phyloP scores from a whole-genome alignment of 2,888 invertebrate species.

The Leucania comma region DNA sequence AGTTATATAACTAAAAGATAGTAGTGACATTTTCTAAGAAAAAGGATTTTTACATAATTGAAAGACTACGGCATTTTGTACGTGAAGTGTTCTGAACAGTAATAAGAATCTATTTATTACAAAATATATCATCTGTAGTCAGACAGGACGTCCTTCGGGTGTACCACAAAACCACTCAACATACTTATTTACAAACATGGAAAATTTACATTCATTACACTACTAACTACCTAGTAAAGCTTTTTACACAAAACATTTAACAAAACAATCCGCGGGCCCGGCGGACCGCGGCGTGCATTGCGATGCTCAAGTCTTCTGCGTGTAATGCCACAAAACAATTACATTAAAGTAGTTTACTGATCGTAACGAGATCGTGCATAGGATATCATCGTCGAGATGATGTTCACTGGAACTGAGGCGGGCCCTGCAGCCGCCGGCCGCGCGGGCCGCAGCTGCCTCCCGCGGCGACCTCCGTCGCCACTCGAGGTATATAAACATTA shows the following conservation, averaged over 20 bases:
- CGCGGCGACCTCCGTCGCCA: constrained; percentile 64
- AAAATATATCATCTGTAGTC: constrained; percentile 62
- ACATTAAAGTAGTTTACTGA: constrained; percentile 87
- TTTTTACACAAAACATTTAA: constrained; percentile 89
- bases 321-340: constrained; percentile 88
- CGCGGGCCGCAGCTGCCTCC: constrained; percentile 63
- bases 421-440: constrained; percentile 45
- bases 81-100: constrained; percentile 71
- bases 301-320: constrained; percentile 86
- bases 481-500: constrained; percentile 85
- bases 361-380: constrained; percentile 90
- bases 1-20: constrained; percentile 87
- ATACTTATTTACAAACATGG: constrained; percentile 86
- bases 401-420: constrained; percentile 83
- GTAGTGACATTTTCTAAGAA: constrained; percentile 72
- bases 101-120: constrained; percentile 65
- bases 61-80: constrained; percentile 71
- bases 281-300: constrained; percentile 82
- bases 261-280: constrained; percentile 80
- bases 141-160: constrained; percentile 59
- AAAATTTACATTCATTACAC: constrained; percentile 82
- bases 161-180: constrained; percentile 81
- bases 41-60: constrained; percentile 63
- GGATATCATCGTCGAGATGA: constrained; percentile 88
- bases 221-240: constrained; percentile 88